Conservation (phyloP, 2,113 vertebrate species). For the Callospermophilus lateralis region DNA sequence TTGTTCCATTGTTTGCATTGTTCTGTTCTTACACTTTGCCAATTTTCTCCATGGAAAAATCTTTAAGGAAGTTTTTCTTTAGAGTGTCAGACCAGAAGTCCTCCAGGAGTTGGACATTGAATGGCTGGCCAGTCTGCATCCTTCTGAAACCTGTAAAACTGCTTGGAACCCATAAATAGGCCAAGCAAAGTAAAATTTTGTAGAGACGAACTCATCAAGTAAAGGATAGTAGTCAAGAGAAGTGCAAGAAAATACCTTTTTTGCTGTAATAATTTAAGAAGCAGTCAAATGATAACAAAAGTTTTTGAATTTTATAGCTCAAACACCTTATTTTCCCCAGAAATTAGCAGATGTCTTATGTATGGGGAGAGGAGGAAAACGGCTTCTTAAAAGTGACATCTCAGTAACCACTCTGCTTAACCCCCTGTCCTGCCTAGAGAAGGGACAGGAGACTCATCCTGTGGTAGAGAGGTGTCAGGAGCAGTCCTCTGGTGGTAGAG, state of each 20-base stretch:
- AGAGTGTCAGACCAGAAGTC: no score
- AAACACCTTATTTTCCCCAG: background rate
- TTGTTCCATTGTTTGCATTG: background rate
- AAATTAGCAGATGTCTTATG: background rate
- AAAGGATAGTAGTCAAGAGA: background rate
- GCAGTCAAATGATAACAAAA: background rate
- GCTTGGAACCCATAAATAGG: background rate
- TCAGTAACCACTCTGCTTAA: background rate
- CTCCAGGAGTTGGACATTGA: no score
- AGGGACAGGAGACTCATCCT: background rate
- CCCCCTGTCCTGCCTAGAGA: background rate
- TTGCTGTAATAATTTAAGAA: background rate
- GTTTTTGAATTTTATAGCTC: background rate
- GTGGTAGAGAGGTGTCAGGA: background rate
- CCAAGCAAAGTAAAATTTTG: background rate
- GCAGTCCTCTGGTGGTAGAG: no score
- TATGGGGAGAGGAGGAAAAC: background rate
- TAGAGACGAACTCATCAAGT: background rate
- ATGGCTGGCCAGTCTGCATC: background rate
- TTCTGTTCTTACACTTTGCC: constrained; percentile 8
- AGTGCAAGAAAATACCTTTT: background rate
- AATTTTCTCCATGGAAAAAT: constrained; percentile 7
- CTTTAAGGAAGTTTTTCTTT: background rate
- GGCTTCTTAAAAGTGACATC: background rate
- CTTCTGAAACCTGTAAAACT: background rate